These are phyloP conservation scores for Cygnus buccinator DNA, from an alignment of 2,113 vertebrate genomes.

Conservation along the genomic window DNA sequence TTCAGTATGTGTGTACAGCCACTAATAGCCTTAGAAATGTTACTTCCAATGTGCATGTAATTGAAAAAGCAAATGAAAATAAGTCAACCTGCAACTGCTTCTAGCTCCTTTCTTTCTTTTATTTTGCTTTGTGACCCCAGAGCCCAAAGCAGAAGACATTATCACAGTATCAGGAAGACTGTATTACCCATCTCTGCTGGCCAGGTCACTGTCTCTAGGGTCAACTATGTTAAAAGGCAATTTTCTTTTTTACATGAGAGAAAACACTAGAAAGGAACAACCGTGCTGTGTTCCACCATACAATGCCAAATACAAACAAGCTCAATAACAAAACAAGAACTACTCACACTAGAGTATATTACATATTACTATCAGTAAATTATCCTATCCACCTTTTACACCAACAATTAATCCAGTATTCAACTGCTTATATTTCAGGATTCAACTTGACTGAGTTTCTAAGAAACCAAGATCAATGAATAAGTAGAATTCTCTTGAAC, in stretches of 20 bases:
- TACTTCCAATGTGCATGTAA: neutral
- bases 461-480: conserved; percentile 12
- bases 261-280: conserved; percentile 31
- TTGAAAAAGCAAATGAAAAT: neutral
- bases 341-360: neutral
- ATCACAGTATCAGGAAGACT: neutral
- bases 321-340: conserved; percentile 1
- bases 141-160: neutral
- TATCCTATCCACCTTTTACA: neutral
- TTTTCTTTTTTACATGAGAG: conserved; percentile 24
- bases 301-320: neutral
- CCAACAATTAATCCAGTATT: neutral
- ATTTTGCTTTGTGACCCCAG: accelerated
- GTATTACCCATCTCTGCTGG: neutral
- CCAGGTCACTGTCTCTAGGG: neutral
- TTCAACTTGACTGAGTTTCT: neutral
- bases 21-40: neutral
- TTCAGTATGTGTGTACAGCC: neutral
- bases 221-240: neutral
- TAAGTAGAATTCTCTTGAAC: neutral
- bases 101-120: neutral
- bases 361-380: conserved; percentile 10
- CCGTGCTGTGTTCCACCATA: neutral
- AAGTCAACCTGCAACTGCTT: neutral
- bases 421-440: neutral